Base-by-base conservation (phyloP, 2,888 invertebrate genomes). In the Drosophila nr. perissopoda region DNA sequence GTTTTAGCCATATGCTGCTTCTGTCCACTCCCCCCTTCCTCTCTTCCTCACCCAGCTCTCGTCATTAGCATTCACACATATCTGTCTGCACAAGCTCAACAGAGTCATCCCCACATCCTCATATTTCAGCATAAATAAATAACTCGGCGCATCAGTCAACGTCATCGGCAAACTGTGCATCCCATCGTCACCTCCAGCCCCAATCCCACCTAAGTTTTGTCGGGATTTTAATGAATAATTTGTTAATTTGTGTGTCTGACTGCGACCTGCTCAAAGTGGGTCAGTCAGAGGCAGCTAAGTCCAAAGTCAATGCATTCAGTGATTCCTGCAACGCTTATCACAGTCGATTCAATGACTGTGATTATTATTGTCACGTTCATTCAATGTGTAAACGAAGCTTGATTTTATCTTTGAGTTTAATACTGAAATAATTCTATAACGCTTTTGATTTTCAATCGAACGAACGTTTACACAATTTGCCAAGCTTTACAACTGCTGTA, bases 141-240 rank as follows among this genome's bases (percentile, higher is more conserved):
- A 64, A 71, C 69, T 59, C 48, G 45, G 38, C 73, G 80, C 77
- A 89, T 85, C 87, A 52, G 77, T 83, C 86, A 89, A 76, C 81
- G 83, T 83, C 86, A 85, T 75, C 59, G 71, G 40, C 83, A 52
- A 68, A 65, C 61, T 69, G 59, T 61, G 58, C 21, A 27, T 27
- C 33, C 48, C 42, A 2, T 34, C 33, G 25, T 56, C 34, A 21
- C 38, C 42, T 31, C 10, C 21, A 25, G 36, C 11, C 25, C 2
- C 42, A 31, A n/a, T 34, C 31, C 45, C 42, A 45, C 13, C 21
- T 31, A 42, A 54, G 58, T 49, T 54, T 70, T 69, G 62, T 54
- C 38, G 60, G 53, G 71, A 77, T 87, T 87, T 79, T 77, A 89
- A 85, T 85, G 81, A 89, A 88, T 85, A 69, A 85, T 88, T 73